Base-by-base conservation (phyloP, 2,797 vertebrate species). In the Tokudaia tokunoshimensis region DNA sequence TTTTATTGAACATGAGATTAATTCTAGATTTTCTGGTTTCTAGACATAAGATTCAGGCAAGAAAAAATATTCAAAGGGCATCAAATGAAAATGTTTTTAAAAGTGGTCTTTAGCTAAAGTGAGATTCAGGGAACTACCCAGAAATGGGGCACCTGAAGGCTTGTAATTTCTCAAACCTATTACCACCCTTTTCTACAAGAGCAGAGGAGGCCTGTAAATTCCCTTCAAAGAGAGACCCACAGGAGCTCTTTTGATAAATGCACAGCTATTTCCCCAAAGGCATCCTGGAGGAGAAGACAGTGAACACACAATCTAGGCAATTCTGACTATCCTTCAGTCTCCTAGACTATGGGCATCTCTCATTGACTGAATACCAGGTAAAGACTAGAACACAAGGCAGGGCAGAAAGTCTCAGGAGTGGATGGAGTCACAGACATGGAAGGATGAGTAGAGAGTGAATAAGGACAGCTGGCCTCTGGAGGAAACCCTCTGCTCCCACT, bases 31-130 rank as follows among this genome's bases (percentile, higher is more conserved):
- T 57, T 34, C 76, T 76, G n/a, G n/a, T 84, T 78, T 50, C 19
- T 15, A 44, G 29, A 20, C 14, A 9, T 63, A n/a, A 81, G 57
- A 76, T 50, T 84, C 31, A 26, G 37, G 26, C 52, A 72, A 37
- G 52, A 82, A 97, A 97, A 85, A 65, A 37, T 88, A 34, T 91
- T 81, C 34, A 78, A 84, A 79, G 65, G 0, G 59, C 79, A 67
- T 76, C 92, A 50, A 47, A 11, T 74, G 37, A 88, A 80, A 47
- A 84, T 26, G 41, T 10, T 78, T 96, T 88, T 92, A 37, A 34
- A 81, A 86, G 95, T 19, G 37, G 50, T 6, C n/a, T 9, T 91
- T 78, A 72, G 31, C 52, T 50, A 24, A 81, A 55, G 2, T 20
- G 17, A 70, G 37, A 72, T 78, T 93, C 63, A 24, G 31, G 37